Base-by-base conservation (phyloP, 2,797 vertebrate species). In the Tokudaia tokunoshimensis region DNA sequence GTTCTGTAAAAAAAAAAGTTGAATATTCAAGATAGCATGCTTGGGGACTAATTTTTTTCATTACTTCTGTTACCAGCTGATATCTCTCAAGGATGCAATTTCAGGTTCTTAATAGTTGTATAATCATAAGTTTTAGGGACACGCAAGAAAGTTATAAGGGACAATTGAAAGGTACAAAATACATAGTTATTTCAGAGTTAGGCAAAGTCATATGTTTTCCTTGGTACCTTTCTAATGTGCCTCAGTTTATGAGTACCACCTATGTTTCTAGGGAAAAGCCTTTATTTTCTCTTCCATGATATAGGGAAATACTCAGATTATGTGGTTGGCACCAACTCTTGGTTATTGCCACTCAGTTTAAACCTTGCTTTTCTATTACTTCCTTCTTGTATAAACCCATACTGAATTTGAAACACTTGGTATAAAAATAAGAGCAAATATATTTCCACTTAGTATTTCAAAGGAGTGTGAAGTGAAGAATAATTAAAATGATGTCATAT, bases 351-450 rank as follows among this genome's bases (percentile, higher is more conserved):
- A 37, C 15, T 95, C 86, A 52, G 29, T 87, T 94, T 96, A 89
- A 92, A 91, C 22, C 4, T 96, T 81, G 20, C 22, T 6, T 94
- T 22, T 91, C n/a, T 95, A 7, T 92, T 78, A 87, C 15, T 63
- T 10, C 75, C n/a, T 9, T 65, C 24, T 92, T 70, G 9, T n/a
- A 17, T 29, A 93, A 89, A 96, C 3, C 0, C 31, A 75, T 86
- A 83, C 55, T 89, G 52, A 94, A 94, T 94, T 95, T 93, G 34
- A 96, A 85, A 84, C 12, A 81, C 84, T 15, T 92, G 19, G 15
- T 72, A 17, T 95, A 70, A 92, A 97, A 97, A 80, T 61, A 44
- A 88, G 34, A 34, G 74, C 65, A 79, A 85, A 19, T 22, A 80
- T 37, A 26, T 83, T 5, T 72, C 7, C 24, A 80, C 41, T 89